Evolutionary conservation across 1,140 invertebrate species (phyloP).

Genomic region (Brachionus angularis): DNA sequence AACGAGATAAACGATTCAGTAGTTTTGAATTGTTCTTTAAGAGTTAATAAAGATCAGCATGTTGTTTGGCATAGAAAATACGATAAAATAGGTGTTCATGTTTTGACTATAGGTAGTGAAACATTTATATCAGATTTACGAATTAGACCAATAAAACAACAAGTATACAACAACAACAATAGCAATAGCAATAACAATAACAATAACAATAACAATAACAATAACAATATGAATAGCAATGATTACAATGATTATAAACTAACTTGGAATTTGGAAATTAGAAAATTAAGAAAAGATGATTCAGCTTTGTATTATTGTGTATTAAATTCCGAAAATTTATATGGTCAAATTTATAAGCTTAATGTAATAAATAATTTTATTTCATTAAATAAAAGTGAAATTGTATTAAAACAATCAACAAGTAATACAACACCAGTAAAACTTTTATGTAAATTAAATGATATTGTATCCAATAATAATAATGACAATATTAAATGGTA

Average conservation of each 20-base stretch:
- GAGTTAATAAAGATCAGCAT: constrained; percentile 35
- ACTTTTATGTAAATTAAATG: too few relatives aligned
- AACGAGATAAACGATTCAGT: neutral
- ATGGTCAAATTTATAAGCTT: constrained; percentile 41
- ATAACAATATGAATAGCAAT: neutral
- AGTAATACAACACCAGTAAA: too few relatives aligned
- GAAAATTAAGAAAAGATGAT: constrained; percentile 4
- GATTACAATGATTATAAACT: neutral
- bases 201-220: too few relatives aligned
- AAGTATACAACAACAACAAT: neutral
- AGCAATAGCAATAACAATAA: neutral
- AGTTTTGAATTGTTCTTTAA: constrained; percentile 29
- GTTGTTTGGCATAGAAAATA: constrained; percentile 41
- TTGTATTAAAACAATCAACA: too few relatives aligned
- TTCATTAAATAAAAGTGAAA: too few relatives aligned
- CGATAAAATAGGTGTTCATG: constrained; percentile 39
- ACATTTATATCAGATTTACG: constrained; percentile 43
- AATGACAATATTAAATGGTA: too few relatives aligned
- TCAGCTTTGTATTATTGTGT: constrained; percentile 42
- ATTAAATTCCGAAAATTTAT: constrained; percentile 35
- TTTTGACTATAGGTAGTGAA: constrained; percentile 38
- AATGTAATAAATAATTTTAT: too few relatives aligned
- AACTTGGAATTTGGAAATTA: constrained; percentile 43
- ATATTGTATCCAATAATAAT: too few relatives aligned
- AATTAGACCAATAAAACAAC: constrained; percentile 28